phyloP scores from a whole-genome alignment of 2,888 invertebrate genomes.

The Cerastoderma edule region DNA sequence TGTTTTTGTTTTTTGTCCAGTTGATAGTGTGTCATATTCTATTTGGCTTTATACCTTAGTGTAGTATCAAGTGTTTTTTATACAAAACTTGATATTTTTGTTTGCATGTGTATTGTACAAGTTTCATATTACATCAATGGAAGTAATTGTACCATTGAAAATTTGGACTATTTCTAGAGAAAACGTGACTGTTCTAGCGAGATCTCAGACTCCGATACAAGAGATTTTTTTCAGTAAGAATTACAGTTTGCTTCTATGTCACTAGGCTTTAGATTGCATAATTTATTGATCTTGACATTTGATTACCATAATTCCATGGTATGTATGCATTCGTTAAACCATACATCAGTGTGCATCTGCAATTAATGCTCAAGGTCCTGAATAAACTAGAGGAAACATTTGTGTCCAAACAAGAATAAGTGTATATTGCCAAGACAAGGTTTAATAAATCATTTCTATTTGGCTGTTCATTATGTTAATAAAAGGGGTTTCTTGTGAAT shows the following conservation, averaged over 20 bases:
- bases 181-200: neutral
- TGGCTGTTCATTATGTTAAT: too few species aligned
- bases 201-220: neutral
- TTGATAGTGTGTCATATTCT: conserved; percentile 36
- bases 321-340: conserved; percentile 17
- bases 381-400: too few species aligned
- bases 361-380: too few species aligned
- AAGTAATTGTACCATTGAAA: neutral
- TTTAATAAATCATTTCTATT: too few species aligned
- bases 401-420: too few species aligned
- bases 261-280: too few species aligned
- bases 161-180: neutral
- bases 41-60: conserved; percentile 50
- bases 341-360: conserved; percentile 16
- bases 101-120: conserved; percentile 32
- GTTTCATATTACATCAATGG: neutral
- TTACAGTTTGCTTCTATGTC: too few species aligned
- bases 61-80: conserved; percentile 39
- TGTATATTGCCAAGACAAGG: too few species aligned
- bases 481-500: too few species aligned
- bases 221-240: too few species aligned
- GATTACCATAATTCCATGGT: too few species aligned
- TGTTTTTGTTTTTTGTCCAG: conserved; percentile 52
- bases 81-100: conserved; percentile 11
- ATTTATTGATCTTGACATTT: too few species aligned